These are phyloP conservation scores for Alviniconcha marisindica DNA, from an alignment of 1,140 invertebrate species.

Conservation along the genomic window DNA sequence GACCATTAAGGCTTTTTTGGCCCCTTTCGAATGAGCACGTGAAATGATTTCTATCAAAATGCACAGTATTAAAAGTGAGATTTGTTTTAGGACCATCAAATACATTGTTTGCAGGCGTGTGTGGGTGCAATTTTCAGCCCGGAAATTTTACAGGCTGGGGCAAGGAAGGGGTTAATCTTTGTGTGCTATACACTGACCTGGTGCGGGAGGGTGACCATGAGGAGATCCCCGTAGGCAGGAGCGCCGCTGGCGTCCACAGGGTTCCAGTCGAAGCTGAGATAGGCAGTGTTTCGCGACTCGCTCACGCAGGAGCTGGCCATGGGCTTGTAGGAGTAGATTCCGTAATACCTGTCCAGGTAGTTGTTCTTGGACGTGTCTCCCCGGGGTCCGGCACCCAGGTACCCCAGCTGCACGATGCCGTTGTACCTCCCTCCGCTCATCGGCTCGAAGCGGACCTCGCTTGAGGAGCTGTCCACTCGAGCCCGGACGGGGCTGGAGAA, in stretches of 20 bases:
- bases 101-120: too few species aligned
- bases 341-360: slow-evolving; percentile 57
- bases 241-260: slow-evolving; percentile 50
- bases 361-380: slow-evolving; percentile 57
- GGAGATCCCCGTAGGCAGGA: slow-evolving; percentile 43
- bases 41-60: too few species aligned
- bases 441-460: slow-evolving; percentile 53
- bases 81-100: too few species aligned
- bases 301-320: slow-evolving; percentile 59
- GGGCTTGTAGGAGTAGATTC: slow-evolving; percentile 63
- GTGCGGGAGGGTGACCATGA: slow-evolving; percentile 68
- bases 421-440: slow-evolving; percentile 52
- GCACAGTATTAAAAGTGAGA: too few species aligned
- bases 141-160: too few species aligned
- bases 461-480: slow-evolving; percentile 42
- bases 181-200: too few species aligned
- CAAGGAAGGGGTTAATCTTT: too few species aligned
- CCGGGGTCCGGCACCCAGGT: slow-evolving; percentile 59
- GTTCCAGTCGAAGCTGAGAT: slow-evolving; percentile 63
- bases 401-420: slow-evolving; percentile 64
- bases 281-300: slow-evolving; percentile 47
- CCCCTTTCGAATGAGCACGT: too few species aligned
- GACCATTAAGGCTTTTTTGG: too few species aligned
- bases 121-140: too few species aligned
- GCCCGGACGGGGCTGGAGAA: slow-evolving; percentile 59